Evolutionary conservation across 2,888 invertebrate species (phyloP).

Genomic region (Ennomos erosarius): DNA sequence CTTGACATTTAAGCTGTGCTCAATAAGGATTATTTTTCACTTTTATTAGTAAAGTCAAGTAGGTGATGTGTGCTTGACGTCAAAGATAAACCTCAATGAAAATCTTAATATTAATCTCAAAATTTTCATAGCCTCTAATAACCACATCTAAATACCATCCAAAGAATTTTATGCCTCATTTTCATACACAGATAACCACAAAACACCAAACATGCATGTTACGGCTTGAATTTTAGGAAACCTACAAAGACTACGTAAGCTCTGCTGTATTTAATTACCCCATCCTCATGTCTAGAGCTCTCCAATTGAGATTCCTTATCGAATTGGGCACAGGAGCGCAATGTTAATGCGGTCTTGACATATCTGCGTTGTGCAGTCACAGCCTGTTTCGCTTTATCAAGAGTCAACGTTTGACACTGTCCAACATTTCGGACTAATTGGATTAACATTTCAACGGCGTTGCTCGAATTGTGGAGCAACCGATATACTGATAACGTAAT

Average conservation of each 20-base stretch:
- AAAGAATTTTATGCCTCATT: too few relatives aligned
- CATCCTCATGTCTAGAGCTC: background rate
- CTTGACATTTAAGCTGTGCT: conserved; percentile 4
- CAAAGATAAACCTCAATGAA: too few relatives aligned
- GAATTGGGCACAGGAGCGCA: background rate
- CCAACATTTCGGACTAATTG: conserved; percentile 27
- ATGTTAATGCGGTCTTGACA: conserved; percentile 46
- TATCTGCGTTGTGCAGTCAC: conserved; percentile 39
- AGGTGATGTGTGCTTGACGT: too few relatives aligned
- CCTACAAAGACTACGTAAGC: background rate
- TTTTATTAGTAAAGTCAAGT: too few relatives aligned
- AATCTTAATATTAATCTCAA: too few relatives aligned
- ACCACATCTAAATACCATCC: too few relatives aligned
- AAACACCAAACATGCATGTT: too few relatives aligned
- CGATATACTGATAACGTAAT: too few relatives aligned
- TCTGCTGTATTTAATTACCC: conserved; percentile 3
- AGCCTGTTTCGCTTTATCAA: conserved; percentile 35
- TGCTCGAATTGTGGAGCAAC: background rate
- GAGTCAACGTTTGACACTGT: conserved; percentile 19
- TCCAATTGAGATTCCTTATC: conserved; percentile 7
- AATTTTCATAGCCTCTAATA: too few relatives aligned
- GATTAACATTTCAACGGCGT: conserved; percentile 18
- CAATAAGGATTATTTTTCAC: background rate
- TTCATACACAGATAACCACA: too few relatives aligned
- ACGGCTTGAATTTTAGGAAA: too few relatives aligned